Base-by-base conservation (phyloP, 2,797 vertebrate genomes). In the Pseudotriccus pelzelni region DNA sequence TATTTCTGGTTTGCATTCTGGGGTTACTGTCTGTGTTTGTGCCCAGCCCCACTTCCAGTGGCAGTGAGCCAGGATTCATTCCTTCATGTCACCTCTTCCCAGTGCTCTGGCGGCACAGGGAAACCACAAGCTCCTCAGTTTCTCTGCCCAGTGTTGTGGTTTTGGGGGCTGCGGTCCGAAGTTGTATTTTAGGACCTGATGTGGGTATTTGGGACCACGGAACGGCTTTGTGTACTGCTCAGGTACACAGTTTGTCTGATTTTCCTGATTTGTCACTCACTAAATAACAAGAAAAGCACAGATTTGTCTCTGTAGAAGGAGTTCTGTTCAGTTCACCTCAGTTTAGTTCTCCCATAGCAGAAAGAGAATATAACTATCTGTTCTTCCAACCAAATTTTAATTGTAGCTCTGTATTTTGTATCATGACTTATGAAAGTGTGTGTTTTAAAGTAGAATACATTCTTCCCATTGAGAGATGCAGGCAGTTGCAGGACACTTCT, bases 61-160 rank as follows among this genome's bases (percentile, higher is more conserved):
- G 13, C 9, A 2, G 23, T 7, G 2, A 73, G 50, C 34, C 62
- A 53, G 59, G 50, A 39, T 73, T 69, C 6, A 1, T 47, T 87
- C n/a, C 15, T 52, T 81, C 0, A 0, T 24, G 10, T 68, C 0
- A 0, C n/a, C 39, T 41, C 43, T 58, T 78, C 39, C 36, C 1
- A 0, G 5, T 46, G 74, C 34, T 30, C 24, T 23, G 14, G 56
- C 43, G 24, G 27, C 59, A 50, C 43, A 53, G 9, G 7, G 4
- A 23, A 50, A 44, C 66, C 67, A n/a, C 21, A 18, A 6, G 41
- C 10, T 74, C n/a, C 10, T 28, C n/a, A 12, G 2, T 34, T 44
- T 37, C 37, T 52, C 9, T 59, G 24, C 62, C 12, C 3, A 37
- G 20, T 22, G 36, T 83, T 70, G n/a, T 32, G 7, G 24, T 63